phyloP scores from a whole-genome alignment of 2,113 vertebrate genomes.

The Cyanistes caeruleus region DNA sequence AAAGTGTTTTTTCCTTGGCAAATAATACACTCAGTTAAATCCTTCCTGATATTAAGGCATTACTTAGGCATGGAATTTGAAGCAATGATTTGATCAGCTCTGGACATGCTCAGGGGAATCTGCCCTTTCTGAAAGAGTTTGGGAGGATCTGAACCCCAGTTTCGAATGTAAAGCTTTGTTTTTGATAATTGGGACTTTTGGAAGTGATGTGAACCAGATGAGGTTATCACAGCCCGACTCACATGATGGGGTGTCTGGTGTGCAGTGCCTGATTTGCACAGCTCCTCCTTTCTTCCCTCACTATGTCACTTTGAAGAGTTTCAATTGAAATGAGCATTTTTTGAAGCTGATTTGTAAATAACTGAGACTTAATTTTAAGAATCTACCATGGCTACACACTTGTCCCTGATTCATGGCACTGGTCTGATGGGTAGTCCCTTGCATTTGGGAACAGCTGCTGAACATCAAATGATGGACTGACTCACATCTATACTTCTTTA shows the following conservation, averaged over 20 bases:
- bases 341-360: background rate
- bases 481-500: background rate
- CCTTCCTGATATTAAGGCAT: background rate
- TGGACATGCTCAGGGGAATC: background rate
- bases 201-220: background rate
- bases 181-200: background rate
- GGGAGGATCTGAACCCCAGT: background rate
- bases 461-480: background rate
- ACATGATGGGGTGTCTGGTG: accelerated
- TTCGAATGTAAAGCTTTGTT: background rate
- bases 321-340: background rate
- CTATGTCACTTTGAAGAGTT: accelerated
- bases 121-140: background rate
- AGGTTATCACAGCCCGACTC: background rate
- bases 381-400: background rate
- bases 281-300: background rate
- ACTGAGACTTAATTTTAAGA: background rate
- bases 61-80: background rate
- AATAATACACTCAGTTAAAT: background rate
- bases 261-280: accelerated
- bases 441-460: background rate
- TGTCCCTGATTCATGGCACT: background rate
- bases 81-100: background rate
- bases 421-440: background rate
- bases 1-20: background rate